These are phyloP conservation scores for Choloepus didactylus DNA, from an alignment of 2,797 vertebrate species.

Conservation along the genomic window DNA sequence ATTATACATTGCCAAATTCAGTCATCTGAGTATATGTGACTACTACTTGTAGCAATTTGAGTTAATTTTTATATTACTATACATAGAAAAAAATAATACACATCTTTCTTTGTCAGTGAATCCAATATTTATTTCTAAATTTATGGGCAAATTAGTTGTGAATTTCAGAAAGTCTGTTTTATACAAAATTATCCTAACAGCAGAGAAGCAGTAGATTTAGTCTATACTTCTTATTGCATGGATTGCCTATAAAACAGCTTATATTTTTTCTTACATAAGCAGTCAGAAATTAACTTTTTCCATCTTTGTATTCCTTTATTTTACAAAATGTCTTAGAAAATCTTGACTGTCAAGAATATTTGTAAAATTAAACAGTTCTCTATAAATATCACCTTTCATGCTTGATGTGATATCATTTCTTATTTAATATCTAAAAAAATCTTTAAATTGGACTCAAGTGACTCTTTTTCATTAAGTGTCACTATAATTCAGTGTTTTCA, in stretches of 20 bases:
- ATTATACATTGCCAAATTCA: slow-evolving; percentile 16
- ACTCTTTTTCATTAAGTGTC: neutral
- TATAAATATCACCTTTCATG: neutral
- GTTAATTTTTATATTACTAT: neutral
- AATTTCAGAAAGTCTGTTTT: neutral
- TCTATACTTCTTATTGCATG: neutral
- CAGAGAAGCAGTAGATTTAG: neutral
- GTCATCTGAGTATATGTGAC: neutral
- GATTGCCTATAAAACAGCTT: neutral
- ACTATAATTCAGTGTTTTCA: neutral
- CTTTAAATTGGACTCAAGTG: neutral
- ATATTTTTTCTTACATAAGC: too few relatives aligned
- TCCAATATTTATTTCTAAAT: neutral
- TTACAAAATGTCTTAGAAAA: neutral
- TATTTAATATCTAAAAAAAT: neutral
- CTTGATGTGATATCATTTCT: neutral
- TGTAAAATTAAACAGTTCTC: neutral
- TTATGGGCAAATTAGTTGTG: neutral
- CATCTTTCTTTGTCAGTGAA: neutral
- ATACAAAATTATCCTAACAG: neutral
- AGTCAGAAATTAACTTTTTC: neutral
- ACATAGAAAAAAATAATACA: neutral
- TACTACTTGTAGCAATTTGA: neutral
- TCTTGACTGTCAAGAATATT: neutral
- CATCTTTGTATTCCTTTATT: neutral